These are phyloP conservation scores for Odontomachus brunneus DNA, from an alignment of 1,140 invertebrate genomes.

Conservation along the genomic window DNA sequence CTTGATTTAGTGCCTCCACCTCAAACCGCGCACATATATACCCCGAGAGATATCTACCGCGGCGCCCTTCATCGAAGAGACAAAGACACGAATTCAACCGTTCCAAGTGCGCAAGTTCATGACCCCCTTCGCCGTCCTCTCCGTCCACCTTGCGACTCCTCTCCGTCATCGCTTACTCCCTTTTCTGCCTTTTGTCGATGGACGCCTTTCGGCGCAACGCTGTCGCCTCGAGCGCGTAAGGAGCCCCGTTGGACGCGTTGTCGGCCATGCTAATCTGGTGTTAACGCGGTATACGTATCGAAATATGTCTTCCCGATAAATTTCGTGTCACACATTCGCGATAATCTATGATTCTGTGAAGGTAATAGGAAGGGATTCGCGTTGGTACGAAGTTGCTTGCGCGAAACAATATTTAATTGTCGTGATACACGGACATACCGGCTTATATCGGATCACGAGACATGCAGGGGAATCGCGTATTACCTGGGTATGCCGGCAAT, in stretches of 20 bases:
- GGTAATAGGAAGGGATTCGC: neutral
- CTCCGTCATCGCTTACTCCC: conserved; percentile 49
- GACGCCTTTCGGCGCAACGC: conserved; percentile 40
- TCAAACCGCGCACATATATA: conserved; percentile 80
- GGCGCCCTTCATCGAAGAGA: conserved; percentile 80
- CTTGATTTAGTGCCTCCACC: conserved; percentile 85
- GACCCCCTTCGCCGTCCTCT: conserved; percentile 68
- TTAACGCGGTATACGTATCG: neutral
- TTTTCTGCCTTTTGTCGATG: conserved; percentile 54
- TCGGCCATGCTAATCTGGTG: conserved; percentile 68
- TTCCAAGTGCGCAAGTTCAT: conserved; percentile 77
- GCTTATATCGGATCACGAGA: conserved; percentile 6
- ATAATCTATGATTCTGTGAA: neutral
- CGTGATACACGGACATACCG: neutral
- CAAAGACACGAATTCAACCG: conserved; percentile 79
- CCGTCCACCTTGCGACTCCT: conserved; percentile 13
- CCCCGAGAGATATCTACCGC: conserved; percentile 76
- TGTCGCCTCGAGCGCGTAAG: conserved; percentile 69
- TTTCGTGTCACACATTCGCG: neutral
- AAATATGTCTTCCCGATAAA: neutral
- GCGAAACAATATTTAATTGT: neutral
- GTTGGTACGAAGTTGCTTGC: neutral
- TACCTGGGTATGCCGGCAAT: neutral
- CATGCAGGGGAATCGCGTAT: neutral
- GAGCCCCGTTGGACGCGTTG: conserved; percentile 68